Conservation (phyloP, 2,797 vertebrate species). For the Setipinna tenuifilis region DNA sequence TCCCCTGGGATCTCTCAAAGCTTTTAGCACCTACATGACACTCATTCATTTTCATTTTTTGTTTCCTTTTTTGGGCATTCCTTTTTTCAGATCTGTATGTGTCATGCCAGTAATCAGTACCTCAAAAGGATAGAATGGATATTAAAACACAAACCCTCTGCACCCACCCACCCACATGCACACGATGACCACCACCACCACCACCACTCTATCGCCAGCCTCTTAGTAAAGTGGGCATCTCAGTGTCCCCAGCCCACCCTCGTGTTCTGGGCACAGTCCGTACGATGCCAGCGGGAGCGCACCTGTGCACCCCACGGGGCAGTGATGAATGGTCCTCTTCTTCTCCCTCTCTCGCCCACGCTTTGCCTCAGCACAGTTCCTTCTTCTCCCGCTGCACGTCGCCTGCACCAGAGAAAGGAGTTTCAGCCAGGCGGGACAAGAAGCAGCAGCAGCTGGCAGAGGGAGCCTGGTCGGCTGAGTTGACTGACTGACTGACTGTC, state of each 20-base stretch:
- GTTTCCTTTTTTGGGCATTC: not conserved
- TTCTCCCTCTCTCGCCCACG: conserved; percentile 49
- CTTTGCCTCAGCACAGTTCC: not conserved
- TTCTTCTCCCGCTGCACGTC: too few species aligned
- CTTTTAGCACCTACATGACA: conserved; percentile 49
- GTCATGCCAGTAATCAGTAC: too few species aligned
- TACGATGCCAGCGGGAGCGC: not conserved
- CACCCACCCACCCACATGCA: too few species aligned
- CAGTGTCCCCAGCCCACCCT: not conserved
- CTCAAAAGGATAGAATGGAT: too few species aligned
- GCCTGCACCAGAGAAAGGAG: too few species aligned
- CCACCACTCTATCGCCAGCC: too few species aligned
- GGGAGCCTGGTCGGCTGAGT: too few species aligned
- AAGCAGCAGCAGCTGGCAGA: too few species aligned
- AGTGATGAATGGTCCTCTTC: not conserved
- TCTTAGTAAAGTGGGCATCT: not conserved
- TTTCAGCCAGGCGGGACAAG: too few species aligned
- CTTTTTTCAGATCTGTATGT: not conserved
- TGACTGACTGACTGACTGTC: too few species aligned
- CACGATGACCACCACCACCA: too few species aligned
- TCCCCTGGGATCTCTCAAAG: conserved; percentile 49
- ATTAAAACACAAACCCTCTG: too few species aligned
- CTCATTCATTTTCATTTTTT: not conserved
- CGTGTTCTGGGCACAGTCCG: not conserved
- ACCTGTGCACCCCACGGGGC: not conserved